These are phyloP conservation scores for Centropus bengalensis DNA, from an alignment of 2,113 vertebrate species.

Conservation along the genomic window DNA sequence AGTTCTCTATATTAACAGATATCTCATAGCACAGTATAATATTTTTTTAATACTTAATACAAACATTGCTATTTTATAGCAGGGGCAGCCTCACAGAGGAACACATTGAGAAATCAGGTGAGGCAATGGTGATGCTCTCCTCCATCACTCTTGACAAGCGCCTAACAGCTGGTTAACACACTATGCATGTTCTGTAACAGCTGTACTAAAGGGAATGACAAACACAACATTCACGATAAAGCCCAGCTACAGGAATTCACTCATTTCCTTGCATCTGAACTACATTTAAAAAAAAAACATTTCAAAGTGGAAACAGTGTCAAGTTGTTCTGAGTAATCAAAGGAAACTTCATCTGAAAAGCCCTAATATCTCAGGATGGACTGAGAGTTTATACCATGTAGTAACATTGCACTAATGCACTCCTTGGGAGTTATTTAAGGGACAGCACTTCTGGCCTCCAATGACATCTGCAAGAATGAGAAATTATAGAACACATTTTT, in stretches of 20 bases:
- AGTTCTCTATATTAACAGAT: background rate
- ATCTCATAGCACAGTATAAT: accelerated
- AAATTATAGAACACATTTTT: background rate
- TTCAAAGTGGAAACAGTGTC: background rate
- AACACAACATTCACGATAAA: background rate
- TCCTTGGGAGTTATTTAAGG: background rate
- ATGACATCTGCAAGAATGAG: background rate
- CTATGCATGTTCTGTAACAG: background rate
- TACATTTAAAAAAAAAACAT: background rate
- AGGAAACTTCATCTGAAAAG: background rate
- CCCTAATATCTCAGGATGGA: background rate
- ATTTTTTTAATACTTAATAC: background rate
- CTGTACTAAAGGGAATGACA: background rate
- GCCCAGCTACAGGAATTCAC: background rate
- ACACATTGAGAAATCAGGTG: background rate
- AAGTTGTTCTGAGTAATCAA: background rate
- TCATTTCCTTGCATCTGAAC: background rate
- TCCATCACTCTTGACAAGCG: background rate
- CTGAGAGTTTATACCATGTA: background rate
- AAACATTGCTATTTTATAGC: background rate
- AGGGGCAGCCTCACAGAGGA: background rate
- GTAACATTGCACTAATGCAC: accelerated
- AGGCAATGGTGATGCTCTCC: background rate
- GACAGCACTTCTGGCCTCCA: background rate
- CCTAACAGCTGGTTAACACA: background rate